Evolutionary conservation across 2,888 invertebrate species (phyloP).

Genomic region (Drosophila barbarae): DNA sequence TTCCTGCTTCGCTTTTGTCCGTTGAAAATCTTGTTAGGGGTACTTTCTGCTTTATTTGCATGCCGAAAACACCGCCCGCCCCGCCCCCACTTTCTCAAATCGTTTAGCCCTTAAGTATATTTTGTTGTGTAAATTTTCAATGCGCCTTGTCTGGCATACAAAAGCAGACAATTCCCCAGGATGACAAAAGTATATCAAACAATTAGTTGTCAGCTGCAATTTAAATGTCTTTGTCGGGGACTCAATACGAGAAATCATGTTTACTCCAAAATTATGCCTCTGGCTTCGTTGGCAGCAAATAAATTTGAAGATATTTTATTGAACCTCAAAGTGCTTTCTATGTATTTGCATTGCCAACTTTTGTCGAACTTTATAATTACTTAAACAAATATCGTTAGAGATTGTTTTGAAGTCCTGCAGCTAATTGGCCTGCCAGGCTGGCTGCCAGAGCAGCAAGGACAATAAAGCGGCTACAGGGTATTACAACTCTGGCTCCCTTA

Average conservation of each 20-base stretch:
- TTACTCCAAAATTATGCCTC: conserved; percentile 21
- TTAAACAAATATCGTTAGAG: conserved; percentile 8
- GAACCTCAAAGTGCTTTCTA: conserved; percentile 10
- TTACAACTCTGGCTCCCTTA: not conserved
- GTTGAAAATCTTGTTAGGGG: conserved; percentile 67
- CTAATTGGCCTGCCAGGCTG: conserved; percentile 4
- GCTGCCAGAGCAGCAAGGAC: not conserved
- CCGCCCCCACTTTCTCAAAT: conserved; percentile 43
- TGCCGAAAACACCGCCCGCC: conserved; percentile 5
- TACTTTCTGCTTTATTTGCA: conserved; percentile 43
- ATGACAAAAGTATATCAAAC: conserved; percentile 54
- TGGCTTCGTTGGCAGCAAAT: not conserved
- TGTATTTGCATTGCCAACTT: conserved; percentile 7
- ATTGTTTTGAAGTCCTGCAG: conserved; percentile 3
- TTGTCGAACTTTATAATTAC: conserved; percentile 17
- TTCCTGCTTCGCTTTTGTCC: conserved; percentile 56
- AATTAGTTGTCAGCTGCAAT: conserved; percentile 30
- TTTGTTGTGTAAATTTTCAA: conserved; percentile 68
- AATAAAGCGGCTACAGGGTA: not conserved
- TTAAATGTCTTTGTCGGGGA: conserved; percentile 29
- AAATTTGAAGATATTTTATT: conserved; percentile 3
- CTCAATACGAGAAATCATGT: conserved; percentile 17
- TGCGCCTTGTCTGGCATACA: conserved; percentile 60
- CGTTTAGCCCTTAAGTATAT: conserved; percentile 67
- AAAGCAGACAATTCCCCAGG: conserved; percentile 42